Conservation (phyloP, 2,113 vertebrate genomes). For the Ursus arctos region DNA sequence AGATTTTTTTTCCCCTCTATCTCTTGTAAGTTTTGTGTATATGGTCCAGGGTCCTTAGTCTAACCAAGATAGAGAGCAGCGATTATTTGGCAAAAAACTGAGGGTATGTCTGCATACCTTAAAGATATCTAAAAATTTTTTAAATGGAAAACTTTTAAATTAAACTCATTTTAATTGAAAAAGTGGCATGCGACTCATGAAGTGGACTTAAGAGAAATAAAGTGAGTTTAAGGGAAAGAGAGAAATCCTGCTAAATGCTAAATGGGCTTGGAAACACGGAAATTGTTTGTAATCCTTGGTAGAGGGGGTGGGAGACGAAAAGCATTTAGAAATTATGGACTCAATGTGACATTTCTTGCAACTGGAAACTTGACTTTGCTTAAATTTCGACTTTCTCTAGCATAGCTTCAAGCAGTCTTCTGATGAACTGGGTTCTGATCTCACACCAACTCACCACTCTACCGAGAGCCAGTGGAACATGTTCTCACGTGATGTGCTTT, state of each 20-base stretch:
- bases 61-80: background rate
- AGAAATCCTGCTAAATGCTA: background rate
- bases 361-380: slow-evolving; percentile 21
- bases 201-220: background rate
- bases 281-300: background rate
- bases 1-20: background rate
- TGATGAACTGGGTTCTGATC: background rate
- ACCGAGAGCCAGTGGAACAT: background rate
- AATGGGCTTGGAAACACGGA: background rate
- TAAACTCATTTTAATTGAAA: slow-evolving; percentile 26
- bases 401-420: background rate
- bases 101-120: background rate
- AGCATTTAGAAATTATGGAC: background rate
- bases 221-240: slow-evolving; percentile 12
- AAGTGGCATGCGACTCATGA: background rate
- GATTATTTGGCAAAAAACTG: background rate
- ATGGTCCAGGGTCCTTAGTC: background rate
- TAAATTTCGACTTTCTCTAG: background rate
- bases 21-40: background rate
- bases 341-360: background rate
- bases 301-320: background rate
- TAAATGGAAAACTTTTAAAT: slow-evolving; percentile 33
- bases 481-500: background rate
- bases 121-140: background rate
- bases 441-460: background rate